These are phyloP conservation scores for Portevinia maculata DNA, from an alignment of 2,888 invertebrate genomes.

Conservation along the genomic window DNA sequence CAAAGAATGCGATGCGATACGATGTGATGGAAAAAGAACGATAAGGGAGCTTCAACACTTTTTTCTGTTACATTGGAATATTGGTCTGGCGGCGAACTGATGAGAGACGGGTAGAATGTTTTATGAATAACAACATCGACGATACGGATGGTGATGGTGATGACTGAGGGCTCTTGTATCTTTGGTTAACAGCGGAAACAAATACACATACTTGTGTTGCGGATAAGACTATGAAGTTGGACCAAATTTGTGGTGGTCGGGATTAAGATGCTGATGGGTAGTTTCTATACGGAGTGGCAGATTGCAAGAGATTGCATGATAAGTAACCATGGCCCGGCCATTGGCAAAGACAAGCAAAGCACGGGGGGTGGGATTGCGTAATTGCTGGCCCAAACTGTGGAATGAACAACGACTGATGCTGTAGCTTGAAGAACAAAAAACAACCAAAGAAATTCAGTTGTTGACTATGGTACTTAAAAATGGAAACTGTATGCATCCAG, in stretches of 20 bases:
- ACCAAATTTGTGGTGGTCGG: constrained; percentile 7
- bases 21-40: constrained; percentile 37
- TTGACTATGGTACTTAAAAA: constrained; percentile 53
- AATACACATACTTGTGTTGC: constrained; percentile 30
- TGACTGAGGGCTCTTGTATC: constrained; percentile 53
- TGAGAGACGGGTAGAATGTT: not conserved
- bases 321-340: not conserved
- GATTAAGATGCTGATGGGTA: not conserved
- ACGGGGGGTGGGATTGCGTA: constrained; percentile 3
- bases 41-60: constrained; percentile 27
- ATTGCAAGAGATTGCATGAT: constrained; percentile 35
- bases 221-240: constrained; percentile 28
- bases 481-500: constrained; percentile 39
- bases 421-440: not conserved
- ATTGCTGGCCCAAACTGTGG: constrained; percentile 38
- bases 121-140: constrained; percentile 22
- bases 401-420: not conserved
- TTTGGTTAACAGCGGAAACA: constrained; percentile 52
- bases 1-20: constrained; percentile 58
- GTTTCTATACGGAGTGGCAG: constrained; percentile 11
- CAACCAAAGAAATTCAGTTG: constrained; percentile 5
- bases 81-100: not conserved
- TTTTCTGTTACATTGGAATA: not conserved
- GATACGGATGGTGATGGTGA: not conserved
- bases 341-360: not conserved